Base-by-base conservation (phyloP, 2,797 vertebrate species). In the Fratercula arctica region DNA sequence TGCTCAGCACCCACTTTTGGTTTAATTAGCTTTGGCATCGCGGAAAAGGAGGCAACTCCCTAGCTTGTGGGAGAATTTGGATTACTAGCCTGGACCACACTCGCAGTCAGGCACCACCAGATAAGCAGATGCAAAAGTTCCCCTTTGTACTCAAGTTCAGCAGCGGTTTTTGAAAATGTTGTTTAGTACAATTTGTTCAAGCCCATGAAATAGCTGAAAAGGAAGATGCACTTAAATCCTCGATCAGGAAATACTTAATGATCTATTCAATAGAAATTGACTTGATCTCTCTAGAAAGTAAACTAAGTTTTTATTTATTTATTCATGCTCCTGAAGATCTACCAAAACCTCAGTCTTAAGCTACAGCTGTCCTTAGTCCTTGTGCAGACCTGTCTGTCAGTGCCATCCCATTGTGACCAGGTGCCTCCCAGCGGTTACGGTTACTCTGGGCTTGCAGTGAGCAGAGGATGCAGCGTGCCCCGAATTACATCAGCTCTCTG, bases 1-100 rank as follows among this genome's bases (percentile, higher is more conserved):
- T 86, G 66, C 57, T 76, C 72, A 73, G 53, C 31, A 15, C 70
- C 23, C 37, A 37, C 90, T 92, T 93, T 50, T 89, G 50, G 69
- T 92, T 94, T 89, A 91, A 92, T 80, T 48, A 80, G 81, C 64
- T 85, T 21, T 83, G 92, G 90, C 69, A 76, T 67, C 68, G 72
- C 84, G 85, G 81, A 87, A 93, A 69, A 92, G 68, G 18, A 57
- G 60, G 43, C 73, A 61, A 6, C 37, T 78, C 90, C 41, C 18
- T 39, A 20, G 43, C 66, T 45, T 79, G 63, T 51, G 74, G 63
- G 48, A 90, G 74, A 83, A 67, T n/a, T n/a, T 59, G 80, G 78
- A 69, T 61, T 64, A 70, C 45, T 2, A 5, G 72, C 68, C 68
- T 31, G 72, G 89, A 89, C 89, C 90, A 91, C 94, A 87, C 85